Evolutionary conservation across 2,113 vertebrate genomes (phyloP), one percentile per base, ranked within the genome.

Genomic region (Capricornis sumatraensis): DNA sequence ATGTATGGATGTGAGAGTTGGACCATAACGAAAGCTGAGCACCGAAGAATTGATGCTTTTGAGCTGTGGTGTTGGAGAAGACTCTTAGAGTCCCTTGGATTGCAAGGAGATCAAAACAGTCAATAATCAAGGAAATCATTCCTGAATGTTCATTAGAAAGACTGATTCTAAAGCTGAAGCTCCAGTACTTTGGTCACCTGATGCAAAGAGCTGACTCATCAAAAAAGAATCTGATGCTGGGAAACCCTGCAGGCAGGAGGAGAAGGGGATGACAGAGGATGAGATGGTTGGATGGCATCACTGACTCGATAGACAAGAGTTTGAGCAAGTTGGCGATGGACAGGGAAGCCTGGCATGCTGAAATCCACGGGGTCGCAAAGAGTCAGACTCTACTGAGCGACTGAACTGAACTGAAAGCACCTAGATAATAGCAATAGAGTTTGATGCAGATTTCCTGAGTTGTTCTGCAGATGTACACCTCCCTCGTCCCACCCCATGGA

Each of bases 301-400:
- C 67, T 3, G n/a, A 40, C 19, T 71, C 2, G 0, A 40, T 40
- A n/a, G 67, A 71, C n/a, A 71, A 23, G n/a, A 71, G n/a, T 3
- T 40, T 40, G n/a, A 71, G 1, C n/a, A 36, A 71, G 67, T 40
- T 71, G 67, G 19, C 23, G 67, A 71, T 71, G 19, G 19, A 40
- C 19, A 23, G n/a, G n/a, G n/a, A 71, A 71, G n/a, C 5, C 67
- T 71, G 67, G 19, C 0, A 0, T 71, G 67, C 19, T 71, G 2
- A 71, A 23, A 36, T 40, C 67, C 67, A 23, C 13, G 67, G n/a
- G 2, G 19, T 40, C 5, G 0, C 67, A 71, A 67, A 67, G n/a
- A 36, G 19, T 71, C n/a, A 71, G 67, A 23, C 67, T 1, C 10
- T 6, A 40, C 19, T 71, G 67, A 71, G 67, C 0, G 5, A 40